A percentile compares a stretch with the other conserved stretches of the same genome.
Evolutionary conservation across 2,113 vertebrate species (phyloP).

Genomic region (Myotis lucifugus): DNA sequence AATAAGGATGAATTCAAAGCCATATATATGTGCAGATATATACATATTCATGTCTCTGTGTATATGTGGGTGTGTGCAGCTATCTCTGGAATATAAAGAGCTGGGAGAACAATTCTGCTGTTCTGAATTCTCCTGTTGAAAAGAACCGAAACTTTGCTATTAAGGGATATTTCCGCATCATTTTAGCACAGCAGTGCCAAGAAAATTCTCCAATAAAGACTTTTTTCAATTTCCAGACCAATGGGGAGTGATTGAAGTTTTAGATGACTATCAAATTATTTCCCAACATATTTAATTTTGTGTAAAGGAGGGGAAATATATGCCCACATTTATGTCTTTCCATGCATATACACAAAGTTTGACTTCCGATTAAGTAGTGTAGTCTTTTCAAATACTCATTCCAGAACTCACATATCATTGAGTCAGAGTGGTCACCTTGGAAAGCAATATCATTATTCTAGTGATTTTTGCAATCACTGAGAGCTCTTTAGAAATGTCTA

Average conservation of each 20-base stretch:
- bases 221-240: constrained; percentile 45
- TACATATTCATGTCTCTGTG: constrained; percentile 60
- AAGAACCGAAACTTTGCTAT: constrained; percentile 61
- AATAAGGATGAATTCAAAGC: constrained; percentile 44
- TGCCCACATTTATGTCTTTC: neutral
- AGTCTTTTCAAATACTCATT: neutral
- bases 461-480: neutral
- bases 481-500: neutral
- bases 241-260: constrained; percentile 40
- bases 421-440: neutral
- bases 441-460: neutral
- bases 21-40: constrained; percentile 8
- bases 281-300: constrained; percentile 40
- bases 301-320: neutral
- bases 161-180: constrained; percentile 53
- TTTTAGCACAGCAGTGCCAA: constrained; percentile 31
- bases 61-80: constrained; percentile 62
- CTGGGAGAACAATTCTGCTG: constrained; percentile 57
- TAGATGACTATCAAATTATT: constrained; percentile 7
- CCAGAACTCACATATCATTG: neutral
- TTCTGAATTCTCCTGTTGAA: constrained; percentile 65
- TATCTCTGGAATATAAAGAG: constrained; percentile 62
- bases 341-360: neutral
- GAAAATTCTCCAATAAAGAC: constrained; percentile 61
- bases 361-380: neutral